Evolutionary conservation across 1,140 invertebrate species (phyloP), one percentile per base, ranked within the genome.

Genomic region (Leptinotarsa undecemlineata): DNA sequence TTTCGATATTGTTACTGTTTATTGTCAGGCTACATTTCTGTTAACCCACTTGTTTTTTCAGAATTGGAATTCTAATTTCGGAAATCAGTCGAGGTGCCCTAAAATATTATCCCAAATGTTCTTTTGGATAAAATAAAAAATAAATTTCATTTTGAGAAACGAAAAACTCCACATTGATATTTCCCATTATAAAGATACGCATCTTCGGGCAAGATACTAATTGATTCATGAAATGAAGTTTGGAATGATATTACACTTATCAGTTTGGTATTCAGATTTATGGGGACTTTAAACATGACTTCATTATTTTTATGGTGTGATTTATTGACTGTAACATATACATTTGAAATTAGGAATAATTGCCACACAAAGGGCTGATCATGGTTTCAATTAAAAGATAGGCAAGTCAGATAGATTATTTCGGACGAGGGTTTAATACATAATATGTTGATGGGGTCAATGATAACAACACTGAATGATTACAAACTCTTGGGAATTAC

Each of bases 341-440:
- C 62, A 64, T 63, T 57, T 72, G 71, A 72, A 63, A 72, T 72
- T 62, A 72, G 60, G 71, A 72, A 72, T 33, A 15, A 64, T 57
- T 26, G n/a, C 15, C 51, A 21, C 61, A 63, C 19, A 19, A 42
- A 72, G 71, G 71, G 71, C 17, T 19, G 48, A 70, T 72, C 42
- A 62, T 72, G 71, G 62, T 72, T 72, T 72, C 71, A 72, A 72
- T 72, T 72, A 72, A 72, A 72, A 72, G 71, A 72, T 72, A 72
- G 20, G 71, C 71, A 33, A 70, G 68, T 47, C 23, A 70, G 19
- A 70, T 57, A 63, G 71, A 72, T 72, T n/a, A 72, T 15, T 63
- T 63, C 42, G 60, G 60, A 48, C 57, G 23, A n/a, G 68, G 48
- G 68, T 62, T 72, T 72, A 47, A 72, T 72, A 47, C 71, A 72